These are phyloP conservation scores for Bombus difficillimus DNA, from an alignment of 1,140 invertebrate species.

Conservation along the genomic window DNA sequence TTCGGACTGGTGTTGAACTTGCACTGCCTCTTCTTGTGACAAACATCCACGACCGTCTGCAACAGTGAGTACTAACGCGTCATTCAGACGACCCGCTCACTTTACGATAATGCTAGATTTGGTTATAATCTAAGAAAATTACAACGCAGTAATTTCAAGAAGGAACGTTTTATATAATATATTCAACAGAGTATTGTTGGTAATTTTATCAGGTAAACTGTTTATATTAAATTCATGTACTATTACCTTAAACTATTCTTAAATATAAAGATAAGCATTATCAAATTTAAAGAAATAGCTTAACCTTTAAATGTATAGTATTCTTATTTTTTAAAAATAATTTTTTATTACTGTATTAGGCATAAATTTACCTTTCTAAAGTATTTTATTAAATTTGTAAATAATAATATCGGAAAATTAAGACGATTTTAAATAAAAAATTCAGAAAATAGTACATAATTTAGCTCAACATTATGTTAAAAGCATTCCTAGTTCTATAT, in stretches of 20 bases:
- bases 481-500: neutral
- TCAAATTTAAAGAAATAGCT: no score
- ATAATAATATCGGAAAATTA: neutral
- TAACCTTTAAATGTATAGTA: no score
- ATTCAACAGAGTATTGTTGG: no score
- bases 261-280: no score
- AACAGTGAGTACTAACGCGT: conserved; percentile 92
- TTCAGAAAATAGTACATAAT: no score
- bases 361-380: neutral
- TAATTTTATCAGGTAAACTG: no score
- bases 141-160: neutral
- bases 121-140: neutral
- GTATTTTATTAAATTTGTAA: neutral
- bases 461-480: no score
- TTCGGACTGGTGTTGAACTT: conserved; percentile 92
- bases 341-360: neutral
- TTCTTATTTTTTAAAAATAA: neutral
- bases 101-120: conserved; percentile 32
- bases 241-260: no score
- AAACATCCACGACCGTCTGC: conserved; percentile 95
- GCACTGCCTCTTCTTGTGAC: conserved; percentile 94
- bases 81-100: conserved; percentile 81
- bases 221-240: no score
- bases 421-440: neutral
- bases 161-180: neutral